Base-by-base conservation (phyloP, 2,888 invertebrate genomes). In the Drosophila limbata region DNA sequence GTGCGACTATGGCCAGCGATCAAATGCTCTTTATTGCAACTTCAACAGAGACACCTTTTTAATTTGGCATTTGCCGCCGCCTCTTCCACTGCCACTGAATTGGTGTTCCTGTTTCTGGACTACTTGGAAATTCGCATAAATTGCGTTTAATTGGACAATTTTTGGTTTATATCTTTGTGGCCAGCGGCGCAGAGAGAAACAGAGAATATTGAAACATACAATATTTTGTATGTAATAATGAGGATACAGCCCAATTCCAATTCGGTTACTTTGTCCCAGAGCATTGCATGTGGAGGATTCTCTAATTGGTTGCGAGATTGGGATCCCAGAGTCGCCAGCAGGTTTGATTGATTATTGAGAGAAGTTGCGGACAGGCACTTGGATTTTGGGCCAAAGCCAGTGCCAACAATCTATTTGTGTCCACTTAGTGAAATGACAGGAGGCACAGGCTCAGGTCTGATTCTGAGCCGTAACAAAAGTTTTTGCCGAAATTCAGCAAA, bases 331-430 rank as follows among this genome's bases (percentile, higher is more conserved):
- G 15, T 50, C 39, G 66, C 57, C 42, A 59, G 60, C 64, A 67
- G 87, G 88, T 89, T 92, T 92, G 92, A 92, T 92, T 92, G 92
- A 92, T 92, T 92, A 92, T 92, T 82, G 87, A 79, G 87, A 84
- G 86, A 92, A 92, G 86, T 90, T 92, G 92, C 88, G 90, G 92
- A 92, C 92, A 92, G 91, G 89, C 91, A 84, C 64, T 90, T 85
- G 90, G 61, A 64, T 62, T 60, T 53, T 62, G 66, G 65, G 51
- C 85, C 82, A 81, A 76, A 89, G 88, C 88, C 57, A 35, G 15
- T 42, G 57, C 21, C 63, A 68, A 44, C 84, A 92, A 91, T 92
- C 91, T 90, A 88, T 91, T 92, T 91, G 87, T 90, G 90, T 91
- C 90, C 90, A 90, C 90, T 91, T 91, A 92, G 89, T 89, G 79